A percentile compares a stretch with the other conserved stretches of the same genome.
Evolutionary conservation across 2,113 vertebrate genomes (phyloP).

Genomic region (Genyomyrus donnyi): DNA sequence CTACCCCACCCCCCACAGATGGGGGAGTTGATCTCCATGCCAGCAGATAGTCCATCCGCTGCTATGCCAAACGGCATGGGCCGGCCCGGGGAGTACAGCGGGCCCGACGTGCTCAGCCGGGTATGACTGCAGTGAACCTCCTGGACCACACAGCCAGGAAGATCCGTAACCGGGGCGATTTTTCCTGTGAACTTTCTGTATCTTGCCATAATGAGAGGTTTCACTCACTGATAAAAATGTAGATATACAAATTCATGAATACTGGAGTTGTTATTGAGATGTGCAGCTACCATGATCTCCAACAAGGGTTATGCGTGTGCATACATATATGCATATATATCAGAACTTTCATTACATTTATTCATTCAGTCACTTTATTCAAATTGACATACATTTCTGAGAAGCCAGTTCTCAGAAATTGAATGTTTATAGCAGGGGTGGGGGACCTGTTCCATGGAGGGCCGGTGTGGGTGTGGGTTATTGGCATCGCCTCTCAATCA

Average conservation of each 20-base stretch:
- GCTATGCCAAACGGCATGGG: neutral
- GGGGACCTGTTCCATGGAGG: neutral
- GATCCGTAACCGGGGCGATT: neutral
- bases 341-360: neutral
- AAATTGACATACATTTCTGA: neutral
- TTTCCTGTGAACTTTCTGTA: neutral
- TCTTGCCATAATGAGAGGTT: neutral
- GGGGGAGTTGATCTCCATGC: conserved; percentile 72
- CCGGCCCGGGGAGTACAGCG: neutral
- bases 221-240: neutral
- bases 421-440: neutral
- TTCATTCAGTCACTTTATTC: neutral
- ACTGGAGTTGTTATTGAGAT: neutral
- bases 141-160: neutral
- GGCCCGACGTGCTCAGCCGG: neutral
- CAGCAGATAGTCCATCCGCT: conserved; percentile 36
- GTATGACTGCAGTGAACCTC: neutral
- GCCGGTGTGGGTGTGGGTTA: too few species aligned
- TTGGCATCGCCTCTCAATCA: too few species aligned
- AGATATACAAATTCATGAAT: neutral
- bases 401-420: neutral
- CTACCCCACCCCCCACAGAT: conserved; percentile 61
- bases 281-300: neutral
- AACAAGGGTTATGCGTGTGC: neutral
- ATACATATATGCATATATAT: neutral